Base-by-base conservation (phyloP, 2,113 vertebrate species). In the Diadophis punctatus region DNA sequence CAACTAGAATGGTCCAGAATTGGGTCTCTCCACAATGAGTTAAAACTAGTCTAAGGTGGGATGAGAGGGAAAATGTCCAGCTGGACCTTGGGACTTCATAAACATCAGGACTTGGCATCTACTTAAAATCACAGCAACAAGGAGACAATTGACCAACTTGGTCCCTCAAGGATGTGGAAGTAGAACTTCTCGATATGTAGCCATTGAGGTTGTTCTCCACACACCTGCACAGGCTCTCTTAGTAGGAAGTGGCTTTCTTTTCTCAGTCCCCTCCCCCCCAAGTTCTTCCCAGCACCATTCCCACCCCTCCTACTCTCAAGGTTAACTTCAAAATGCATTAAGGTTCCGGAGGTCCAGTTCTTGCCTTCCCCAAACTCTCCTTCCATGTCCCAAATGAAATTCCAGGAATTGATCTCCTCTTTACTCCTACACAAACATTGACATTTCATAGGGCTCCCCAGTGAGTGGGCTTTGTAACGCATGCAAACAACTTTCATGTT, bases 371-470 rank as follows among this genome's bases (percentile, higher is more conserved):
- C 34, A 27, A 84, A 89, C 84, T 51, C 30, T 3, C 86, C 46
- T 88, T 63, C 90, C 88, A 6, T 48, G 88, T 85, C 94, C 93
- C 94, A 93, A 90, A 95, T 90, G 51, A 95, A 93, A 94, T 86
- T 95, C 95, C 93, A 92, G 96, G 96, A 96, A 91, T 0, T 0
- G 93, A 86, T 27, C 93, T 92, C 93, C 91, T 86, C 95, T 97
- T 95, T 96, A 94, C 95, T 95, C 86, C 92, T 89, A 25, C 92
- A 90, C 88, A 96, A 95, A 96, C 91, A 92, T 52, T 8, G n/a
- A 0, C 30, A 86, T 93, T 95, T 91, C n/a, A 52, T 14, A 86
- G 90, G 49, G 0, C 51, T 95, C 96, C 92, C 95, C 23, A 0
- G 93, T 92, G 97, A 96, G n/a, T 60, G 25, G 4, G 7, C 58